Base-by-base conservation (phyloP, 2,888 invertebrate species). In the Desoria tigrina region DNA sequence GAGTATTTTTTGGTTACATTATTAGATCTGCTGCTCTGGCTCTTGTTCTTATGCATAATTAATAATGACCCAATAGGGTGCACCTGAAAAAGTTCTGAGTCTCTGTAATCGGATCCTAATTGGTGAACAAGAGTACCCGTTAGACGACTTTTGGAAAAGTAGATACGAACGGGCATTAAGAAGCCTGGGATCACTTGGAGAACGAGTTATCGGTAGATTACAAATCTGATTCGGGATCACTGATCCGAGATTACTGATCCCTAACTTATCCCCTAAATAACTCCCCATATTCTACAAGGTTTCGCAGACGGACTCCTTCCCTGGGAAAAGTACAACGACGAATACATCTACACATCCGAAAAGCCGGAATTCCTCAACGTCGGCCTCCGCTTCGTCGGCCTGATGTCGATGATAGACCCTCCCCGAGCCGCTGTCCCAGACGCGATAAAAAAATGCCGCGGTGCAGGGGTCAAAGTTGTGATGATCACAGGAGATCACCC, bases 301-400 rank as follows among this genome's bases (percentile, higher is more conserved):
- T 66, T 71, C 53, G 68, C 65, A 27, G 71, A 71, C 42, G 60
- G 57, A 21, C 51, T 66, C n/a, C 57, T 71, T 14, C 71, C 71
- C 14, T 32, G 7, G 6, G 63, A 66, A 9, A 71, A 58, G 54
- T 68, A 57, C 28, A 67, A 65, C 50, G 56, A 59, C 9, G 26
- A 42, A 3, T 70, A 66, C 39, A 63, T 60, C 18, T 67, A 65
- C 39, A 45, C 51, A 23, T 28, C 67, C 0, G 67, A 67, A 16
- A 70, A 65, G 51, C 70, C 70, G 7, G 65, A 70, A 26, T 70
- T 65, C 50, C 54, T 70, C 4, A 59, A 66, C 26, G 39, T 23
- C 2, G 60, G 66, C 1, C 26, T 70, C 1, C 7, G 70, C 39
- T 70, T 70, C 27, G 63, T 70, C 0, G 70, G 70, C 3, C 49